Base-by-base conservation (phyloP, 2,113 vertebrate genomes). In the Colinus virginianus region DNA sequence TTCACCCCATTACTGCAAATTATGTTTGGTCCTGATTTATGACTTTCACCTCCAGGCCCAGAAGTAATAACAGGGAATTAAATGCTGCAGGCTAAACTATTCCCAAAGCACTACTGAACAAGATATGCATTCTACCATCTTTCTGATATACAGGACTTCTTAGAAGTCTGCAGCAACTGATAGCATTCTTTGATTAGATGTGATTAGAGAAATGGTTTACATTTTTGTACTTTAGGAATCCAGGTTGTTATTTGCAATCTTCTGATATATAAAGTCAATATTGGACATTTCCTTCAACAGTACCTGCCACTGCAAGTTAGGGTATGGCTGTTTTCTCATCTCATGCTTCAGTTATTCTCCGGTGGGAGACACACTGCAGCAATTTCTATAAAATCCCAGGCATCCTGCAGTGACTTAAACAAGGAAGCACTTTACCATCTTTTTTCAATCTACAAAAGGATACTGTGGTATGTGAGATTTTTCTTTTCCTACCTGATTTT, bases 21-120 rank as follows among this genome's bases (percentile, higher is more conserved):
- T 95, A 84, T 75, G 61, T 94, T 78, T 71, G 76, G 36, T 76
- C 72, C 85, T 94, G 85, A 91, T 95, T 93, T 94, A 94, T 91
- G 90, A 92, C 76, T 95, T 95, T 94, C 36, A 76, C 89, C 82
- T 93, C 64, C 64, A 48, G 55, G 58, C 82, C 89, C 76, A 78
- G 89, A 93, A 91, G 90, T 93, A 96, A 96, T 95, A 94, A 95
- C 72, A 92, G 64, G 43, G 87, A 93, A 93, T 96, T 94, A 90
- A 96, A 93, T 90, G 92, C 82, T 91, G 56, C 51, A 72, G 87
- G 76, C 78, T 90, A 86, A 85, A 84, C 75, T 94, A 91, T 83
- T 94, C 90, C 94, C 93, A 30, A 83, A 91, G 64, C 76, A 32
- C 76, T 62, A 43, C 85, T 94, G 87, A 94, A 8, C 5, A 92